Base-by-base conservation (phyloP, 2,888 invertebrate genomes). In the Andrena haemorrhoa region DNA sequence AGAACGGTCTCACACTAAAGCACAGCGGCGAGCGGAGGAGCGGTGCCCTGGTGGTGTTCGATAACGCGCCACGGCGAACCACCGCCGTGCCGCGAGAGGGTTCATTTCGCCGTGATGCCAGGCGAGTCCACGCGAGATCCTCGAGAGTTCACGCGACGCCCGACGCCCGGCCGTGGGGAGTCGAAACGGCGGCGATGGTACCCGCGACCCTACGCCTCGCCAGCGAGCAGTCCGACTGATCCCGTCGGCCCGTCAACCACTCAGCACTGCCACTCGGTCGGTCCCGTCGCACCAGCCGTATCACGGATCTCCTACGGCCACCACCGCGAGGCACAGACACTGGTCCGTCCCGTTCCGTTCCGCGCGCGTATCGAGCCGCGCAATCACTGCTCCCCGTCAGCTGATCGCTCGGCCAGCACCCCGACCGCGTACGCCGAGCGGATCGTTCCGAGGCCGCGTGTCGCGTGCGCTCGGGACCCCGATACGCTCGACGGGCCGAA, bases 51-150 rank as follows among this genome's bases (percentile, higher is more conserved):
- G 58, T 16, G 58, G 26, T 26, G 76, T 56, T 35, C 76, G 76
- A 56, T 35, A 58, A 60, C 47, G 58, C 75, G 63, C 20, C 23
- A 23, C 56, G 56, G 23, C 58, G 71, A 53, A 49, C 47, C 31
- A 41, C 33, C 33, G 3, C 33, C 29, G 51, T 51, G 51, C 20
- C 51, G 51, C 51, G 51, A 51, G 51, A 47, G 26, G 65, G 33
- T 58, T 33, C 58, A 47, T 75, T 16, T 49, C 51, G 72, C 12
- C 56, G 63, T 8, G 35, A 51, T 20, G 16, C 56, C 58, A 77
- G 75, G 23, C 76, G 77, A 77, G 77, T 77, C 77, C 77, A 77
- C 65, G 12, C 66, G 29, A n/a, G 29, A 31, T 56, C 70, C 51
- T 56, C 56, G 66, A 66, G 56, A 10, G 56, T 56, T 26, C 56